phyloP scores from a whole-genome alignment of 1,140 invertebrate species.

The Tyrophagus putrescentiae region DNA sequence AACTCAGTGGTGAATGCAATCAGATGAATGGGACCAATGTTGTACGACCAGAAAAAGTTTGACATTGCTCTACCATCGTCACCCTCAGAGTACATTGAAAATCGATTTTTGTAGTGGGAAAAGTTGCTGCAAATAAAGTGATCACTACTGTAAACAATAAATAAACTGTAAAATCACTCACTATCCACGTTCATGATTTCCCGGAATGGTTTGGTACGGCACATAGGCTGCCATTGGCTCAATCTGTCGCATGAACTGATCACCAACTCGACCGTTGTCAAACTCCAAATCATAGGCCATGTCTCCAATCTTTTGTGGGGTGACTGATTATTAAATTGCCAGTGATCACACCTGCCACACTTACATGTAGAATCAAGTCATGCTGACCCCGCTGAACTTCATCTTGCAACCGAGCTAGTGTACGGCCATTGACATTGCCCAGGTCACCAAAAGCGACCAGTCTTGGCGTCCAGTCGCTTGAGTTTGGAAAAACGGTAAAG shows the following conservation, averaged over 20 bases:
- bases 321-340: too few species aligned
- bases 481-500: conserved; percentile 20
- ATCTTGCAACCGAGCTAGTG: conserved; percentile 57
- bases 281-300: conserved; percentile 87
- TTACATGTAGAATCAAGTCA: conserved; percentile 77
- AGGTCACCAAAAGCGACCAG: conserved; percentile 78
- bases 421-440: conserved; percentile 69
- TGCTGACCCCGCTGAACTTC: conserved; percentile 61
- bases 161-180: conserved; percentile 60
- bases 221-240: conserved; percentile 67
- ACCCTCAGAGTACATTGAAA: conserved; percentile 35
- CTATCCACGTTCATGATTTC: conserved; percentile 74
- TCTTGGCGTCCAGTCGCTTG: conserved; percentile 18
- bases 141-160: neutral
- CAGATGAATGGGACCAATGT: conserved; percentile 80
- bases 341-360: too few species aligned
- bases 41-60: conserved; percentile 31
- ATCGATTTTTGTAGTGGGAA: conserved; percentile 63
- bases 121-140: conserved; percentile 45
- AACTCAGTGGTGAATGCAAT: conserved; percentile 81
- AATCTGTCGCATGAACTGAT: conserved; percentile 79
- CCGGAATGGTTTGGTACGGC: conserved; percentile 77
- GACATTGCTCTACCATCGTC: conserved; percentile 19
- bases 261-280: conserved; percentile 57
- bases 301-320: too few species aligned